Conservation (phyloP, 2,113 vertebrate genomes). For the Xiphorhynchus elegans region DNA sequence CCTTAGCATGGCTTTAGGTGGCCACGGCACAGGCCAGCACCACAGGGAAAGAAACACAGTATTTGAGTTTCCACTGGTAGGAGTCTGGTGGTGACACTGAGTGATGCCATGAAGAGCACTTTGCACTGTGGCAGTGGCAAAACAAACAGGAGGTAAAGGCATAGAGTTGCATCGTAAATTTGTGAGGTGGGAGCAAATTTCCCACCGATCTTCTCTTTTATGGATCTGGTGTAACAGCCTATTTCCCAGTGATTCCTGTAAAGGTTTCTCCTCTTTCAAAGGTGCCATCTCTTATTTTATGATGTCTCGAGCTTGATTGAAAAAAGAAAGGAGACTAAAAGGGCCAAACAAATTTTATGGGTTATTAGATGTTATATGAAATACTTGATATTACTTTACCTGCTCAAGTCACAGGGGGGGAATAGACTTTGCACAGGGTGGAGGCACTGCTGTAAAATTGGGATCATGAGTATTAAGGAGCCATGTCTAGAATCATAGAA, state of each 20-base stretch:
- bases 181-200: neutral
- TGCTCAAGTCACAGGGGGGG: neutral
- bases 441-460: neutral
- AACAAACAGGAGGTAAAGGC: neutral
- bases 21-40: accelerated
- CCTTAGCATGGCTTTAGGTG: neutral
- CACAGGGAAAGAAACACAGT: neutral
- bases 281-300: neutral
- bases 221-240: neutral
- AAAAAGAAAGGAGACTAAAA: neutral
- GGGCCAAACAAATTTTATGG: neutral
- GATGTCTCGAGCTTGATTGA: neutral
- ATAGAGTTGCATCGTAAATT: neutral
- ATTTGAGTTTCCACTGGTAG: neutral
- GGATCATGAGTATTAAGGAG: neutral
- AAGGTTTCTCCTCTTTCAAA: neutral
- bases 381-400: neutral
- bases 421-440: neutral
- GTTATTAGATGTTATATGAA: neutral
- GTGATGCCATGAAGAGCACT: neutral
- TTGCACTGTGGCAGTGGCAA: neutral
- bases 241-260: neutral
- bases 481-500: neutral
- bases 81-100: neutral
- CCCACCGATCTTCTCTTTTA: accelerated